Conservation (phyloP, 2,888 invertebrate species). For the Exocentrus adspersus region DNA sequence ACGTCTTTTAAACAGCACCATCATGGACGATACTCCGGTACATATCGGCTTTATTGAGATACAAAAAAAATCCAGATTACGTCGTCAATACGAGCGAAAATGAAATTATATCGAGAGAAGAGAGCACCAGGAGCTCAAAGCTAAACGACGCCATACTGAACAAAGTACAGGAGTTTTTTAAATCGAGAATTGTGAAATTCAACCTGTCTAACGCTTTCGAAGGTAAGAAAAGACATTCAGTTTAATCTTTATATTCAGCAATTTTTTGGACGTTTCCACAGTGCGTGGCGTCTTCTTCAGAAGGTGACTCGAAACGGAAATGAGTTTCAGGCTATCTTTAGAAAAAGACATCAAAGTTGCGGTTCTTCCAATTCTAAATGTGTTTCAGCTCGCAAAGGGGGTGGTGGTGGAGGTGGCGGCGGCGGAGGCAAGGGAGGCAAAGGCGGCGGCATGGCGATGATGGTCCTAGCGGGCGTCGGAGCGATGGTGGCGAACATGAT, state of each 20-base stretch:
- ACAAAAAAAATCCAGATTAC: conserved; percentile 59
- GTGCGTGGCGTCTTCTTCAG: too few species aligned
- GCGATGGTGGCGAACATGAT: conserved; percentile 74
- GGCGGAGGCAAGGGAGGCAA: conserved; percentile 54
- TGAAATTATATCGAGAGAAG: conserved; percentile 67
- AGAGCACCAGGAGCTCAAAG: conserved; percentile 65
- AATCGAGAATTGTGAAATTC: conserved; percentile 62
- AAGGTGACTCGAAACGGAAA: too few species aligned
- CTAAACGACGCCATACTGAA: conserved; percentile 60
- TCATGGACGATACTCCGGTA: conserved; percentile 59
- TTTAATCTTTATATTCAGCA: neutral
- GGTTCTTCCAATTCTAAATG: too few species aligned
- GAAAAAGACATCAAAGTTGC: too few species aligned
- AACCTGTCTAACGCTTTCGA: conserved; percentile 57
- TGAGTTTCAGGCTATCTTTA: too few species aligned
- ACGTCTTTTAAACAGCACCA: conserved; percentile 61
- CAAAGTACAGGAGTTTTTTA: conserved; percentile 62
- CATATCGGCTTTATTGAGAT: conserved; percentile 56
- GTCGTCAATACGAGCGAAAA: conserved; percentile 57
- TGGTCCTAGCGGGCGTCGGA: conserved; percentile 72
- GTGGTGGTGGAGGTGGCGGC: conserved; percentile 47
- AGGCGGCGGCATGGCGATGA: conserved; percentile 67
- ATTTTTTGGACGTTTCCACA: neutral
- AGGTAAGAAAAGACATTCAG: conserved; percentile 48
- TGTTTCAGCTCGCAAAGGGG: conserved; percentile 66